Evolutionary conservation across 2,888 invertebrate species (phyloP).

Genomic region (Aspidapion aeneum): DNA sequence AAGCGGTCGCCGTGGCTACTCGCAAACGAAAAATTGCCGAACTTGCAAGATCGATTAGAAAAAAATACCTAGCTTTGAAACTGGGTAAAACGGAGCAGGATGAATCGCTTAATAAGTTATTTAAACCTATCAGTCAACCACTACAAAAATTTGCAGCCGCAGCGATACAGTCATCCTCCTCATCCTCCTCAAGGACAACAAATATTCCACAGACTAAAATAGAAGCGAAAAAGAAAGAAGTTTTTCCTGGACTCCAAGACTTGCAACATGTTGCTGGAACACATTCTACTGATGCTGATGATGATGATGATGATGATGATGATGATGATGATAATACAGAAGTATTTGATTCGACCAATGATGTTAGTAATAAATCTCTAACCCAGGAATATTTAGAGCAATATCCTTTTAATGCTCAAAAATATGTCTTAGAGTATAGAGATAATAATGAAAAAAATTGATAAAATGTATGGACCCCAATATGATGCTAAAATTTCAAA

Average conservation of each 20-base stretch:
- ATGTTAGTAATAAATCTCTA: neutral
- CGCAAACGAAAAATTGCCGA: constrained; percentile 1
- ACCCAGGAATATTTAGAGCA: constrained; percentile 3
- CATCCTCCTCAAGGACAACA: too few species aligned
- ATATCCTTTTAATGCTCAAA: neutral
- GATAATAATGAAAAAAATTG: neutral
- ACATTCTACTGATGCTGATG: neutral
- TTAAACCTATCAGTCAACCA: neutral
- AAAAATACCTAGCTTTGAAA: neutral
- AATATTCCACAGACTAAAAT: too few species aligned
- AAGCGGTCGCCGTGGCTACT: neutral
- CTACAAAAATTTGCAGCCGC: neutral
- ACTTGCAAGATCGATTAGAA: neutral
- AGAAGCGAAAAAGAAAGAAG: too few species aligned
- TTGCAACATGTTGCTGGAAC: neutral
- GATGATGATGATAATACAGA: neutral
- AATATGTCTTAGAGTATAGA: neutral
- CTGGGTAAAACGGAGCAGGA: neutral
- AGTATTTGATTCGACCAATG: neutral
- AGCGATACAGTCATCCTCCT: too few species aligned
- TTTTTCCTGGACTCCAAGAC: too few species aligned
- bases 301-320: constrained; percentile 3
- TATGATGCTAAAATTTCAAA: neutral
- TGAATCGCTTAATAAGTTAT: neutral
- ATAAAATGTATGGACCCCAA: neutral